phyloP scores from a whole-genome alignment of 2,797 vertebrate genomes.

The Paramormyrops hopkinsi region DNA sequence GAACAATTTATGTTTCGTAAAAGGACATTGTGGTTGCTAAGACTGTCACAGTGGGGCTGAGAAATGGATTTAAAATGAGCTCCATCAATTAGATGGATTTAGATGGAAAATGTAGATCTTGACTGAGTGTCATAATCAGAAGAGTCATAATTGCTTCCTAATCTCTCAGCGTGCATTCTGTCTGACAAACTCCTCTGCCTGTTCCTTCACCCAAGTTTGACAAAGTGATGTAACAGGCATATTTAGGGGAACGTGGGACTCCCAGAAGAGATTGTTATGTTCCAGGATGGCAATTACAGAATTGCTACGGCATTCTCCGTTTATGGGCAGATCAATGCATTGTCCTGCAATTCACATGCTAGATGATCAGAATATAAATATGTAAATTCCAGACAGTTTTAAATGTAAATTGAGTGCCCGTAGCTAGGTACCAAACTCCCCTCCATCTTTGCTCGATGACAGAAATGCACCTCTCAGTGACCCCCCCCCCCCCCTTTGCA shows the following conservation, averaged over 20 bases:
- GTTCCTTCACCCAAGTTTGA: background rate
- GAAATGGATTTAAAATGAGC: background rate
- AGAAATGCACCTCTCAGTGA: background rate
- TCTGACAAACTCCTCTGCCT: background rate
- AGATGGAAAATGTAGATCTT: background rate
- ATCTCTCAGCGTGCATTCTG: background rate
- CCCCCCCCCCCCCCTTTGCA: background rate
- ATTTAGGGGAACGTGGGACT: background rate
- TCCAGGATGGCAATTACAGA: background rate
- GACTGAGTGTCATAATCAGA: background rate
- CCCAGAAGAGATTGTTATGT: background rate
- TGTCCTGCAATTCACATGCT: background rate
- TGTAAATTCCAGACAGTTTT: background rate
- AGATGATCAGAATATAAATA: background rate
- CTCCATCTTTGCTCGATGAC: background rate
- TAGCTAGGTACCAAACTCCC: background rate
- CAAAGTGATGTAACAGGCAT: background rate
- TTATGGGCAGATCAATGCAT: background rate
- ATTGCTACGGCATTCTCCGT: background rate
- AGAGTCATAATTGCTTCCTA: background rate
- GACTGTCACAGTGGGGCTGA: background rate
- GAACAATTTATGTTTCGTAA: background rate
- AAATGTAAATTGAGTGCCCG: background rate
- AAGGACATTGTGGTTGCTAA: background rate
- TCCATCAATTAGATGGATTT: background rate